A percentile compares a stretch with the other conserved stretches of the same genome.
Evolutionary conservation across 1,140 invertebrate genomes (phyloP).

Genomic region (Anastrepha ludens): DNA sequence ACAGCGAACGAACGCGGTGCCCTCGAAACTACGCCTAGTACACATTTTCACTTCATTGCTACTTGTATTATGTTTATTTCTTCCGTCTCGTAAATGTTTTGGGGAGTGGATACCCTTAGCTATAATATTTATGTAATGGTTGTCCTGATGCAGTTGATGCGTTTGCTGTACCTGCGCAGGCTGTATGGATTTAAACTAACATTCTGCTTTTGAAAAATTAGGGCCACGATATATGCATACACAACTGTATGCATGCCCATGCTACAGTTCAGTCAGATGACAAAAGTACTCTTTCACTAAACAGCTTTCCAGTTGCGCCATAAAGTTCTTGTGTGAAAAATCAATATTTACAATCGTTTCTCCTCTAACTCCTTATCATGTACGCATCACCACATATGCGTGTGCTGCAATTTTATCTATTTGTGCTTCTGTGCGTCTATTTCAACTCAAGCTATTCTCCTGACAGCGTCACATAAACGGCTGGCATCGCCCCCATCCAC

Average conservation of each 20-base stretch:
- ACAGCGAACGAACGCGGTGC: too few species aligned
- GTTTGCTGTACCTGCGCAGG: neutral
- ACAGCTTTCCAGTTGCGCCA: neutral
- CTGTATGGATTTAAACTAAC: neutral
- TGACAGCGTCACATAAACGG: too few species aligned
- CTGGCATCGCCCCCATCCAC: neutral
- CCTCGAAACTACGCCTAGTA: too few species aligned
- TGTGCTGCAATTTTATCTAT: neutral
- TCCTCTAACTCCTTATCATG: neutral
- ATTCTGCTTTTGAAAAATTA: neutral
- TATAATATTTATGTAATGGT: neutral
- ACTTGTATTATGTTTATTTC: conserved; percentile 34
- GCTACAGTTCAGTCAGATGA: neutral
- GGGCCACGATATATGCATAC: neutral
- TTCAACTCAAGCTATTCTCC: neutral
- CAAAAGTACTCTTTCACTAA: neutral
- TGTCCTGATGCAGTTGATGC: neutral
- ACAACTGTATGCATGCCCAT: neutral
- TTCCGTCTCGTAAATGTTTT: neutral
- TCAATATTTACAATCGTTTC: conserved; percentile 1
- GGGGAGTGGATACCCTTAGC: neutral
- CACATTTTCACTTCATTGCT: neutral
- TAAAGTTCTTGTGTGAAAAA: conserved; percentile 1
- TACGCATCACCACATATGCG: neutral
- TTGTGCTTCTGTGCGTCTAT: neutral